These are phyloP conservation scores for Xiphydria camelus DNA, from an alignment of 2,888 invertebrate genomes.

Conservation along the genomic window DNA sequence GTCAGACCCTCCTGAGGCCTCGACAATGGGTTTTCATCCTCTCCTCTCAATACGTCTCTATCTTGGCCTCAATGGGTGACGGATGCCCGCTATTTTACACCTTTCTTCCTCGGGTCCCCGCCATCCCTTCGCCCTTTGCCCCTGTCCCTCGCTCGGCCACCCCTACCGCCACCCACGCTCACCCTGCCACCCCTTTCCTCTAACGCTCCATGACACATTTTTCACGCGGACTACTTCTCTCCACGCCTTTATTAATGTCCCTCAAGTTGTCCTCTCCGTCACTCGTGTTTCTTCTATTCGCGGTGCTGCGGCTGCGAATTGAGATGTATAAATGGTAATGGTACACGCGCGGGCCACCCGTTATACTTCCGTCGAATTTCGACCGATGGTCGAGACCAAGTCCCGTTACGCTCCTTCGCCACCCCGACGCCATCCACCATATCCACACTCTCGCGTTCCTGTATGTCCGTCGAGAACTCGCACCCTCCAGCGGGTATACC, in stretches of 20 bases:
- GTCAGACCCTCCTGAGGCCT: slow-evolving; percentile 20
- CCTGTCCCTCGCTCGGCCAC: slow-evolving; percentile 13
- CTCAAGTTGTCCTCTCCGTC: slow-evolving; percentile 13
- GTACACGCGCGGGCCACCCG: slow-evolving; percentile 4
- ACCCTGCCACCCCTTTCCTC: slow-evolving; percentile 10
- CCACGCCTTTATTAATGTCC: slow-evolving; percentile 29
- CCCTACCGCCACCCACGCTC: background rate
- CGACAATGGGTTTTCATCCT: slow-evolving; percentile 46
- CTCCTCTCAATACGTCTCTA: slow-evolving; percentile 48
- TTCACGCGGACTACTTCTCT: slow-evolving; percentile 33
- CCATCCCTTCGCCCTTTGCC: slow-evolving; percentile 2
- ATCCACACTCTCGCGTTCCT: too few relatives aligned
- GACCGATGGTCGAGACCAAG: too few relatives aligned
- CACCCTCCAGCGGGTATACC: too few relatives aligned
- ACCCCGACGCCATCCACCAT: too few relatives aligned
- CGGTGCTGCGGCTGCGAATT: slow-evolving; percentile 9
- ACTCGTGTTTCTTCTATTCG: slow-evolving; percentile 18
- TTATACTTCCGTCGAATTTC: slow-evolving; percentile 18
- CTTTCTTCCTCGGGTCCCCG: slow-evolving; percentile 12
- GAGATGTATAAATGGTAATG: slow-evolving; percentile 17
- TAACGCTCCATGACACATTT: slow-evolving; percentile 29
- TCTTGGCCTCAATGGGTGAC: slow-evolving; percentile 49
- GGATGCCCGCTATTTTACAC: slow-evolving; percentile 47
- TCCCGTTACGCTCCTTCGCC: too few relatives aligned
- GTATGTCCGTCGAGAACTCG: too few relatives aligned